phyloP scores from a whole-genome alignment of 2,113 vertebrate genomes.

The Oreochromis tanganicae region DNA sequence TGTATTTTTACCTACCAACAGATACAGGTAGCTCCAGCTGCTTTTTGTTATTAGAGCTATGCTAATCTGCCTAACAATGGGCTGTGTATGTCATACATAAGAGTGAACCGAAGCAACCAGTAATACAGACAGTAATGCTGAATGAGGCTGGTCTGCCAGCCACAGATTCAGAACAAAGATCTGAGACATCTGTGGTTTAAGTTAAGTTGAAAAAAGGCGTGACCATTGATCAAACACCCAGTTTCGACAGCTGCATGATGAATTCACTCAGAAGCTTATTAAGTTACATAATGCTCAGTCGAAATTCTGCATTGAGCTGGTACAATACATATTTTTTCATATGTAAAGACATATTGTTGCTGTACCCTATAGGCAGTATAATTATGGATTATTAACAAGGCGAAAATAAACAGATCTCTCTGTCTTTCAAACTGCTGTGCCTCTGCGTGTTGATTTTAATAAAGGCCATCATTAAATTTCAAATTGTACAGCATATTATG shows the following conservation, averaged over 20 bases:
- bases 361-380: neutral
- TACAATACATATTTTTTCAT: neutral
- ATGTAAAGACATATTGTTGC: neutral
- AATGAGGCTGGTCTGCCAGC: neutral
- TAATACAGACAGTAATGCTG: neutral
- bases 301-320: neutral
- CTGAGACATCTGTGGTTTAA: neutral
- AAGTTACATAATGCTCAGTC: neutral
- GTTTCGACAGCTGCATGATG: slow-evolving; percentile 10
- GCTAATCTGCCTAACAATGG: neutral
- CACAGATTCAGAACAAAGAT: slow-evolving; percentile 9
- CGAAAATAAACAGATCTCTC: accelerated
- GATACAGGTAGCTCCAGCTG: neutral
- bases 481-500: neutral
- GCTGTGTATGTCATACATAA: neutral
- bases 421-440: neutral
- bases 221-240: neutral
- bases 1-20: neutral
- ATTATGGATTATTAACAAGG: neutral
- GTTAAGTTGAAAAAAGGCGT: neutral
- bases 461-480: neutral
- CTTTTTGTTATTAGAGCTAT: neutral
- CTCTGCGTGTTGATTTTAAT: neutral
- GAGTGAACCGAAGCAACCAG: neutral
- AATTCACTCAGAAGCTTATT: neutral